These are phyloP conservation scores for Sesamia inferens DNA, from an alignment of 2,888 invertebrate species.

Conservation along the genomic window DNA sequence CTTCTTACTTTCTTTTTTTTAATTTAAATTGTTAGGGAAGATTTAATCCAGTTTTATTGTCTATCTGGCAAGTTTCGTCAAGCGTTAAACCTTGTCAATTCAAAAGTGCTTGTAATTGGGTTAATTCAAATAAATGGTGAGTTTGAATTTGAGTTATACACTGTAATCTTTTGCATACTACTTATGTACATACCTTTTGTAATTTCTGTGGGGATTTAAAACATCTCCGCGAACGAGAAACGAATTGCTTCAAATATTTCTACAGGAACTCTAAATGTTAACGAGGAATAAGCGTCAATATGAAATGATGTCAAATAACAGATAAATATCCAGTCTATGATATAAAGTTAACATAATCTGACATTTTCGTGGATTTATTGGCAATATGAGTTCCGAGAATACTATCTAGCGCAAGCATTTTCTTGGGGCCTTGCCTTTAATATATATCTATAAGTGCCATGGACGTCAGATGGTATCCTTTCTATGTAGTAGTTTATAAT, in stretches of 20 bases:
- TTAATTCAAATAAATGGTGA: not conserved
- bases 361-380: slow-evolving; percentile 31
- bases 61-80: not conserved
- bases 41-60: not conserved
- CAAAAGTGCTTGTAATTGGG: too few species aligned
- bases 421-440: slow-evolving; percentile 6
- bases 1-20: not conserved
- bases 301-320: slow-evolving; percentile 1
- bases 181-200: not conserved
- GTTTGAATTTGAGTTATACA: not conserved
- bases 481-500: slow-evolving; percentile 12
- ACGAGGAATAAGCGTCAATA: slow-evolving; percentile 6
- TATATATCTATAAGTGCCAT: slow-evolving; percentile 17
- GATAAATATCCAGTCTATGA: slow-evolving; percentile 9
- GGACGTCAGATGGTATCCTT: not conserved
- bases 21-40: not conserved
- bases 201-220: not conserved
- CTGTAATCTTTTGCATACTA: not conserved
- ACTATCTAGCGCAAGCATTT: slow-evolving; percentile 22
- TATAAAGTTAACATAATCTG: slow-evolving; percentile 29
- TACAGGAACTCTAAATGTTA: slow-evolving; percentile 12
- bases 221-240: slow-evolving; percentile 13
- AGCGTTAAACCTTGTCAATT: not conserved
- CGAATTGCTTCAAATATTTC: slow-evolving; percentile 22
- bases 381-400: slow-evolving; percentile 25